Conservation (phyloP, 2,888 invertebrate species). For the Julus scanicus region DNA sequence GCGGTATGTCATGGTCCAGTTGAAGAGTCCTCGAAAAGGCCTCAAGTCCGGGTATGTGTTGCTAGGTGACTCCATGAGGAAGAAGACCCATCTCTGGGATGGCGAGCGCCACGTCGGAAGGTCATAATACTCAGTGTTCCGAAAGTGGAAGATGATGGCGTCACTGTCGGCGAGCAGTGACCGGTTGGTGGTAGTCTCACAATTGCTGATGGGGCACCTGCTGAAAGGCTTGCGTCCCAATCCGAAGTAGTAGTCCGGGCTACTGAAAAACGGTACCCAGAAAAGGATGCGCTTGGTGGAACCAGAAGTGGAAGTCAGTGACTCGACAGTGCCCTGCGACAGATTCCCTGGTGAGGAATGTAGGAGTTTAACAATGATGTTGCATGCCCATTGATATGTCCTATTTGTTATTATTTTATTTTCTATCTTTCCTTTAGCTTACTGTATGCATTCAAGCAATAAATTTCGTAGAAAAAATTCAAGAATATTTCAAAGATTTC, state of each 20-base stretch:
- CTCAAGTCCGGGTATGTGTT: constrained; percentile 57
- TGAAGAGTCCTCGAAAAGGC: constrained; percentile 60
- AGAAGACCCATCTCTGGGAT: constrained; percentile 59
- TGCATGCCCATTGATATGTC: background rate
- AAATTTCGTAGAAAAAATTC: too few species aligned
- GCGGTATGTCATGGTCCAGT: constrained; percentile 63
- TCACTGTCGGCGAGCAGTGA: constrained; percentile 52
- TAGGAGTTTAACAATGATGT: background rate
- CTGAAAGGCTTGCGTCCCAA: constrained; percentile 49
- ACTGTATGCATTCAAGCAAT: too few species aligned
- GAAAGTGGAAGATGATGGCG: constrained; percentile 59
- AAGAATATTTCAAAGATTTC: too few species aligned
- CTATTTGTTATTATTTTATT: background rate
- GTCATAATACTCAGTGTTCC: constrained; percentile 57
- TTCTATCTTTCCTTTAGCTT: background rate
- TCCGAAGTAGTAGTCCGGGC: constrained; percentile 44
- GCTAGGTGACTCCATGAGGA: constrained; percentile 59
- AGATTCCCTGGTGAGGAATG: background rate
- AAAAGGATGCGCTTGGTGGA: constrained; percentile 47
- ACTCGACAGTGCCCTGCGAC: background rate
- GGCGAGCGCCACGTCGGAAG: constrained; percentile 55
- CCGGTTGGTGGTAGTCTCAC: constrained; percentile 57
- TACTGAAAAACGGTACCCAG: constrained; percentile 53
- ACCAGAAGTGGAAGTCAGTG: background rate
- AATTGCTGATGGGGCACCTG: constrained; percentile 41